A percentile compares a stretch with the other conserved stretches of the same genome.
Conservation (phyloP, 2,888 invertebrate genomes). For the Gonocerus acuteangulatus region DNA sequence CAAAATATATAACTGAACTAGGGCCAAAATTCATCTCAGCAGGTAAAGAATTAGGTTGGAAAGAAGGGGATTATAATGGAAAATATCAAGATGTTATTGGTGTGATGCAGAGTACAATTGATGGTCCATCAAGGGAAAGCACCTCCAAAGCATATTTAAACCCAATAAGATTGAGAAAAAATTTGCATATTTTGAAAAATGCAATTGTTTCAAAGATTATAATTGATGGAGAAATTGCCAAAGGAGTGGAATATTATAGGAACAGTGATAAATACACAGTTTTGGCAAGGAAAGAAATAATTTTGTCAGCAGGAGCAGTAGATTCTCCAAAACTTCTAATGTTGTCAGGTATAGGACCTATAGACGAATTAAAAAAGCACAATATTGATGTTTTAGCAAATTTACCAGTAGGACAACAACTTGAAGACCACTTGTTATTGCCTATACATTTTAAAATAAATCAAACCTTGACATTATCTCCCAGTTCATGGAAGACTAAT, state of each 20-base stretch:
- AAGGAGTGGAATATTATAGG: conserved; percentile 27
- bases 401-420: conserved; percentile 34
- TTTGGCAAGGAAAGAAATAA: conserved; percentile 30
- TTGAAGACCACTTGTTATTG: conserved; percentile 30
- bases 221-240: conserved; percentile 29
- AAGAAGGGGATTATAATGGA: conserved; percentile 26
- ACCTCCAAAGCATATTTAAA: conserved; percentile 32
- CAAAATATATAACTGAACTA: conserved; percentile 42
- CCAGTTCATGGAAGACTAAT: conserved; percentile 6
- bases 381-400: conserved; percentile 27
- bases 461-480: not conserved
- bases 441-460: conserved; percentile 8
- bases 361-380: conserved; percentile 25
- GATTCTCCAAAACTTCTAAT: conserved; percentile 34
- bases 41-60: conserved; percentile 24
- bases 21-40: conserved; percentile 45
- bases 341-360: conserved; percentile 35
- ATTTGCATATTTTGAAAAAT: conserved; percentile 31
- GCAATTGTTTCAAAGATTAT: conserved; percentile 26
- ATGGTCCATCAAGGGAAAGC: conserved; percentile 30
- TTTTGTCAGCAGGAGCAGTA: conserved; percentile 32
- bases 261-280: conserved; percentile 9
- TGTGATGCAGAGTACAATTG: conserved; percentile 9
- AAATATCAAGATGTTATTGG: conserved; percentile 20
- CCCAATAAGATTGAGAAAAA: conserved; percentile 24